Evolutionary conservation across 53 echinoderm and acorn worm genomes (phyloP).

Genomic region (Zoroaster sp.): DNA sequence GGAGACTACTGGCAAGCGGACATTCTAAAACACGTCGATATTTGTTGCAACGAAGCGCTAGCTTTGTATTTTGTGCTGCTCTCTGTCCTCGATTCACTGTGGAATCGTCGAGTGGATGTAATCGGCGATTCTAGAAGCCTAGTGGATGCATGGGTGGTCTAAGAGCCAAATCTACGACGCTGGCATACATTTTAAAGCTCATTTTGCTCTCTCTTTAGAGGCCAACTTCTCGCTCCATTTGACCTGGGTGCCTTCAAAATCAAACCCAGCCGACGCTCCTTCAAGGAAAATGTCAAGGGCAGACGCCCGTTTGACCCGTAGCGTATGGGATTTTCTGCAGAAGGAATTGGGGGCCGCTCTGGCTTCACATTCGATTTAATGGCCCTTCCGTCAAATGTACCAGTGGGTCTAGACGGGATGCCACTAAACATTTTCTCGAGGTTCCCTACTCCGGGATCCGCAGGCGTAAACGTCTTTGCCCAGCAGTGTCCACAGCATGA

Average conservation of each 20-base stretch:
- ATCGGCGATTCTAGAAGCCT: background rate
- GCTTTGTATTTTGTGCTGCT: slow-evolving; percentile 18
- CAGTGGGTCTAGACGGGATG: background rate
- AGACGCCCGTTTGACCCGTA: background rate
- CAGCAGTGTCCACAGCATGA: background rate
- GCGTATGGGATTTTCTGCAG: background rate
- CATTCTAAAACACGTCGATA: background rate
- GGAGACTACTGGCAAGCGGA: slow-evolving; percentile 3
- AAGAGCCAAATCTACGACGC: background rate
- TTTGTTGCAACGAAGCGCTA: slow-evolving; percentile 3
- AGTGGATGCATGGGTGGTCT: background rate
- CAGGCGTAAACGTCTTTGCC: slow-evolving; percentile 20
- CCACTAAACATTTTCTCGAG: background rate
- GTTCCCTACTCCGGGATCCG: background rate
- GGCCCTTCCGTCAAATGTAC: slow-evolving; percentile 12
- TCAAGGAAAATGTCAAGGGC: slow-evolving; percentile 1
- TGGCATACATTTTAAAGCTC: background rate
- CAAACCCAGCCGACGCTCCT: slow-evolving; percentile 18
- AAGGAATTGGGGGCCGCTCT: background rate
- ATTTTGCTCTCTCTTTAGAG: slow-evolving; percentile 3
- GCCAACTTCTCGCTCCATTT: slow-evolving; percentile 9
- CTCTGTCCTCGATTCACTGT: background rate
- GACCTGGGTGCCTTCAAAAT: background rate
- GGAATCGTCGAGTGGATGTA: slow-evolving; percentile 23
- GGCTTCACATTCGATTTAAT: slow-evolving; percentile 25